Evolutionary conservation across 1,140 invertebrate genomes (phyloP), one percentile per base, ranked within the genome.

Genomic region (Heliothis virescens): DNA sequence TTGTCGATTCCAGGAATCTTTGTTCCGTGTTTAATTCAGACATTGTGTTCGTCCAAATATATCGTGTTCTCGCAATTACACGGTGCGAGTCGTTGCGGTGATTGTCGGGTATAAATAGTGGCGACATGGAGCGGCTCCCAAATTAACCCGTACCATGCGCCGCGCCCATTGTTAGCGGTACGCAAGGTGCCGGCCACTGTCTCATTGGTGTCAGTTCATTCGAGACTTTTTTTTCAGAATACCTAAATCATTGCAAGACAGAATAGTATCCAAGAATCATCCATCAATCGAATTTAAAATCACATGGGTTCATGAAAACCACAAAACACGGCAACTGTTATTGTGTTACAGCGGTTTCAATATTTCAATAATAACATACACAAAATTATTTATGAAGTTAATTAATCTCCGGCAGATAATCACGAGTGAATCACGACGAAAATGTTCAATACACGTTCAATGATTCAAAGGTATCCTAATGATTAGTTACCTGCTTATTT

Each of bases 381-480:
- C 55, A 18, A 18, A 57, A 57, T 57, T 57, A 18, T 16, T 18
- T 18, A 18, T 10, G 9, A 5, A 53, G 52, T 53, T 57, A 57
- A 48, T 53, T 29, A 69, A 53, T 52, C 47, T 71, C 52, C 12
- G 13, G 1, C 48, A 50, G 21, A 50, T 71, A 71, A 71, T 71
- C 67, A 53, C 18, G 29, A 18, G 48, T 18, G 48, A 52, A 69
- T 50, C 67, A 21, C 48, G 67, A 52, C 67, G 48, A 48, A 52
- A 26, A 71, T 41, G 34, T 71, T 71, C 48, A 26, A 69, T 53
- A 71, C 67, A 71, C n/a, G 67, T 71, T 71, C 21, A 52, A 52
- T 53, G 48, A 53, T 71, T 71, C 67, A 71, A 71, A 71, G 48
- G 67, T 71, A 71, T 71, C 67, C 4, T 53, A 71, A 71, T 53